Percentiles rank a stretch among this genome's conserved stretches.
Conservation (phyloP, 2,888 invertebrate genomes). For the Steinernema hermaphroditum region DNA sequence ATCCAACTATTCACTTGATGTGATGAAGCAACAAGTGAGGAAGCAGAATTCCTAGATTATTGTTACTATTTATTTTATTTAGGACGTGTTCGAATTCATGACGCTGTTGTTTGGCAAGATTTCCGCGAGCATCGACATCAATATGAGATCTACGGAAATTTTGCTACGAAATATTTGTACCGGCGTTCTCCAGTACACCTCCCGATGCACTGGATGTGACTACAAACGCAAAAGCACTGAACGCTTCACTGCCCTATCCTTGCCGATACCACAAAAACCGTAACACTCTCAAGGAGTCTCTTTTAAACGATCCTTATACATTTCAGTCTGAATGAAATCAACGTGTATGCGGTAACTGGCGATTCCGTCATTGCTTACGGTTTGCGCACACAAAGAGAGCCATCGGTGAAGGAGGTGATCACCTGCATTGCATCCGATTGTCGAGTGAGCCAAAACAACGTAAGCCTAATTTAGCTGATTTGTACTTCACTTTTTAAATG, state of each 20-base stretch:
- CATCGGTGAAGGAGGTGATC: not conserved
- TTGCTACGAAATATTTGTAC: slow-evolving; percentile 7
- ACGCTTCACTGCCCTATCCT: not conserved
- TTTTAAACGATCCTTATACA: no score
- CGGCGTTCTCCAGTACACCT: not conserved
- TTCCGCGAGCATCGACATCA: not conserved
- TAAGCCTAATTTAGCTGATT: not conserved
- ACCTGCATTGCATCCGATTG: not conserved
- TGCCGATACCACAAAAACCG: not conserved
- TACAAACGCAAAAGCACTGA: not conserved
- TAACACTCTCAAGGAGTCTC: not conserved
- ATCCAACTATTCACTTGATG: not conserved
- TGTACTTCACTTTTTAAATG: not conserved
- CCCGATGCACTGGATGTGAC: not conserved
- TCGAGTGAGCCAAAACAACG: not conserved
- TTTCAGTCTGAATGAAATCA: not conserved
- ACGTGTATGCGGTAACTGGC: not conserved
- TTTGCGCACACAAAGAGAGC: not conserved
- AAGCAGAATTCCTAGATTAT: no score
- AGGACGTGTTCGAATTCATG: slow-evolving; percentile 21
- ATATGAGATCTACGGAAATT: not conserved
- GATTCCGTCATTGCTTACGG: no score
- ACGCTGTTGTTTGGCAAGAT: not conserved
- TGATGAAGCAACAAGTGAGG: not conserved
- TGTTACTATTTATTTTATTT: not conserved